phyloP scores from a whole-genome alignment of 2,888 invertebrate genomes.

The Eupithecia inturbata region DNA sequence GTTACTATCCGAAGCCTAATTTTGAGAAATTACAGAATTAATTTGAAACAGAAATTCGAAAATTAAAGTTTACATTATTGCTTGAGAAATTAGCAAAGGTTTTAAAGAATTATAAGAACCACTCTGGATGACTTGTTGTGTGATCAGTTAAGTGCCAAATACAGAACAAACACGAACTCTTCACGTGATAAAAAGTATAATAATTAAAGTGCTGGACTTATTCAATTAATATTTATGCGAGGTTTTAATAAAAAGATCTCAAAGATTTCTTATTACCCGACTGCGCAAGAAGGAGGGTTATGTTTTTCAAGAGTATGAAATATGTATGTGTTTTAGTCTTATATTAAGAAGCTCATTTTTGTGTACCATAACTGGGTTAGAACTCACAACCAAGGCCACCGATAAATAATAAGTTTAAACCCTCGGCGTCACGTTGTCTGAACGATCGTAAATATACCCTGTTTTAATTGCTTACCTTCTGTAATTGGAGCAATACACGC shows the following conservation, averaged over 20 bases:
- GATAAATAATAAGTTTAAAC: conserved; percentile 66
- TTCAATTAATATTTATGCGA: no score
- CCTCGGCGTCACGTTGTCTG: conserved; percentile 75
- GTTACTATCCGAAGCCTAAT: not conserved
- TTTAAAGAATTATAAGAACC: no score
- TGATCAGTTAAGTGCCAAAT: no score
- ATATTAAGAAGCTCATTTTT: not conserved
- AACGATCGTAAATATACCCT: conserved; percentile 78
- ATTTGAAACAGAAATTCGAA: not conserved
- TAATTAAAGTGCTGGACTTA: no score
- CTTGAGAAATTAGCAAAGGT: not conserved
- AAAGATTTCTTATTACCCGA: not conserved
- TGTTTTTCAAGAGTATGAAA: not conserved
- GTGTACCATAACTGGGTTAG: conserved; percentile 60
- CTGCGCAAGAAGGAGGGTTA: not conserved
- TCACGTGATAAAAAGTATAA: no score
- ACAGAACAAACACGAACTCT: no score
- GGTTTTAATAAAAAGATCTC: no score
- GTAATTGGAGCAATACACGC: conserved; percentile 75
- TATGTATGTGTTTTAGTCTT: not conserved
- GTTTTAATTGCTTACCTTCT: conserved; percentile 75
- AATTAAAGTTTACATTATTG: not conserved
- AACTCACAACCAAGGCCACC: conserved; percentile 67
- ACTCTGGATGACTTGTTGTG: no score
- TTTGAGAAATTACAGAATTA: not conserved